Percentiles rank a stretch among this genome's conserved stretches.
These are phyloP conservation scores for Standfussiana lucernea DNA, from an alignment of 2,888 invertebrate genomes.

Conservation along the genomic window DNA sequence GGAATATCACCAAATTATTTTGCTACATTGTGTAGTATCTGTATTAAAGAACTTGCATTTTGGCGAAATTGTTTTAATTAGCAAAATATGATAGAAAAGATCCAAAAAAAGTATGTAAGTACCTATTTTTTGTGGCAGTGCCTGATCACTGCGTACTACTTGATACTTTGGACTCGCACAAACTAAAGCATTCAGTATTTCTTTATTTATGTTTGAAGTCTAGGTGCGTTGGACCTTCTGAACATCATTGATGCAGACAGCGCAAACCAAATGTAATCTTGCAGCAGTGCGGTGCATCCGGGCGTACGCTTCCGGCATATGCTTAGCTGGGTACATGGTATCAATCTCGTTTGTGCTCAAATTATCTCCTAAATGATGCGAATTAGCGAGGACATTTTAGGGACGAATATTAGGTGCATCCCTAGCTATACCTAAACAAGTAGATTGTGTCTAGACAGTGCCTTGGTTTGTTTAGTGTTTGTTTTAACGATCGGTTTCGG, in stretches of 20 bases:
- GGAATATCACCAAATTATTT: neutral
- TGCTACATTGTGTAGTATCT: neutral
- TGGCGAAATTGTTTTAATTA: neutral
- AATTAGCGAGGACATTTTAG: conserved; percentile 27
- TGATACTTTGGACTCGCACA: neutral
- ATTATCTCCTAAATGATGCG: conserved; percentile 32
- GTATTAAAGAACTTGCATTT: neutral
- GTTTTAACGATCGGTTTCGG: neutral
- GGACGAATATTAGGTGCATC: neutral
- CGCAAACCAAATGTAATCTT: conserved; percentile 59
- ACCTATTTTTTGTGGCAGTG: neutral
- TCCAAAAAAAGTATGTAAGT: neutral
- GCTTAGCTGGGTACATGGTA: conserved; percentile 31
- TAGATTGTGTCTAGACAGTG: neutral
- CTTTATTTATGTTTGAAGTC: neutral
- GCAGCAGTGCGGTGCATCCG: conserved; percentile 64
- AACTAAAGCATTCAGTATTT: neutral
- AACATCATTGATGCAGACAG: neutral
- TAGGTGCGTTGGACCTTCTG: conserved; percentile 29
- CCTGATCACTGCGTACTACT: neutral
- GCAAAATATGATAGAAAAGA: neutral
- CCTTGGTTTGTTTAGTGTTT: neutral
- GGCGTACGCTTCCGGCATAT: conserved; percentile 69
- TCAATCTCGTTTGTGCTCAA: conserved; percentile 39
- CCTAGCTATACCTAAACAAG: neutral